Base-by-base conservation (phyloP, 2,113 vertebrate genomes). In the Oxyruncus cristatus region DNA sequence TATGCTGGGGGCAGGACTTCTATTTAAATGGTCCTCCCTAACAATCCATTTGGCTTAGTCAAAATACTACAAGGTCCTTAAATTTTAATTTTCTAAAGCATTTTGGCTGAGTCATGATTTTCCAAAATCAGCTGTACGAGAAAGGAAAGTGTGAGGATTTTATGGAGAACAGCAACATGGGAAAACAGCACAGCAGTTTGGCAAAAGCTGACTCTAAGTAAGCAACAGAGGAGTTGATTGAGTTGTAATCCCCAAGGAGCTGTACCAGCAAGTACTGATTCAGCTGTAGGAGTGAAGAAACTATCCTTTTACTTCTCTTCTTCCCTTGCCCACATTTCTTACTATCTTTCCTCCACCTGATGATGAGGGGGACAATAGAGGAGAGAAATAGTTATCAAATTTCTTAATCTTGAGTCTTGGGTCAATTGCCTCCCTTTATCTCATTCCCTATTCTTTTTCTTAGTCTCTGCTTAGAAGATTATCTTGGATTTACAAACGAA, bases 31-130 rank as follows among this genome's bases (percentile, higher is more conserved):
- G 20, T 70, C 39, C 12, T 81, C 12, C 21, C 50, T n/a, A 71
- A 53, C 12, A 44, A 53, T n/a, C 19, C 18, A 37, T 77, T 83
- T 78, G 70, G 15, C 18, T 26, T 58, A 76, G 35, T 50, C 55
- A 89, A 88, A 94, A 59, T 78, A 50, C 21, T 53, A 11, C 26
- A 42, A 85, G n/a, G 52, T 63, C 47, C 24, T 93, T 35, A 46
- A 44, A 46, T 92, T 88, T 86, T 55, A 70, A 75, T 92, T 77
- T 88, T 62, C 58, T 66, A 59, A 70, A 83, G 13, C 11, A 63
- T 88, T 93, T 89, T 92, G 17, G 27, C 56, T 91, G 67, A 90
- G 37, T 93, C 75, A 77, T 50, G 50, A 70, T 83, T 92, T 90
- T 93, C 49, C 78, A 92, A 85, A 95, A 83, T 32, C n/a, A 85